phyloP scores from a whole-genome alignment of 2,888 invertebrate genomes.

The Sisyra nigra region DNA sequence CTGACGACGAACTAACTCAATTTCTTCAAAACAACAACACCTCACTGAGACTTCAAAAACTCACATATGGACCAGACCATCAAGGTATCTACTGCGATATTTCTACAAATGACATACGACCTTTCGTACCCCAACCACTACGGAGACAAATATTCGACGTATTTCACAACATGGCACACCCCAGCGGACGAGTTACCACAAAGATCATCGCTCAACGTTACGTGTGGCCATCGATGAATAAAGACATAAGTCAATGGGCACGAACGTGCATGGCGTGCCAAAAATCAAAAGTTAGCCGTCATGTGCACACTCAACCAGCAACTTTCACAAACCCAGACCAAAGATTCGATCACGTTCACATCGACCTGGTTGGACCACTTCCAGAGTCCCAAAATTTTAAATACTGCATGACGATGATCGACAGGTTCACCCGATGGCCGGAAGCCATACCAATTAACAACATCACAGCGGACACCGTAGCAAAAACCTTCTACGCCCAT shows the following conservation, averaged over 20 bases:
- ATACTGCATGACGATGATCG: slow-evolving; percentile 21
- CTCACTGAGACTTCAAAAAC: neutral
- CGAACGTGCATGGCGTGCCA: slow-evolving; percentile 19
- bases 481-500: slow-evolving; percentile 7
- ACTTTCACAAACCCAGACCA: slow-evolving; percentile 14
- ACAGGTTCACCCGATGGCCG: slow-evolving; percentile 17
- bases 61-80: neutral
- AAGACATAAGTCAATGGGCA: slow-evolving; percentile 17
- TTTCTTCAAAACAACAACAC: neutral
- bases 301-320: slow-evolving; percentile 14
- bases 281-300: slow-evolving; percentile 17
- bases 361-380: slow-evolving; percentile 21
- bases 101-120: neutral
- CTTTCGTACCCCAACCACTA: slow-evolving; percentile 13
- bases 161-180: slow-evolving; percentile 12
- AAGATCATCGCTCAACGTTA: slow-evolving; percentile 14
- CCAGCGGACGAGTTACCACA: slow-evolving; percentile 13
- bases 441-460: slow-evolving; percentile 15
- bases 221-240: slow-evolving; percentile 17
- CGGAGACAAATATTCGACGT: slow-evolving; percentile 11
- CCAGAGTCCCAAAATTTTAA: slow-evolving; percentile 16
- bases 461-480: slow-evolving; percentile 13
- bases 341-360: slow-evolving; percentile 20
- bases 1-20: neutral
- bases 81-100: neutral